Conservation (phyloP, 2,888 invertebrate genomes). For the Flabesymbios commensalis region DNA sequence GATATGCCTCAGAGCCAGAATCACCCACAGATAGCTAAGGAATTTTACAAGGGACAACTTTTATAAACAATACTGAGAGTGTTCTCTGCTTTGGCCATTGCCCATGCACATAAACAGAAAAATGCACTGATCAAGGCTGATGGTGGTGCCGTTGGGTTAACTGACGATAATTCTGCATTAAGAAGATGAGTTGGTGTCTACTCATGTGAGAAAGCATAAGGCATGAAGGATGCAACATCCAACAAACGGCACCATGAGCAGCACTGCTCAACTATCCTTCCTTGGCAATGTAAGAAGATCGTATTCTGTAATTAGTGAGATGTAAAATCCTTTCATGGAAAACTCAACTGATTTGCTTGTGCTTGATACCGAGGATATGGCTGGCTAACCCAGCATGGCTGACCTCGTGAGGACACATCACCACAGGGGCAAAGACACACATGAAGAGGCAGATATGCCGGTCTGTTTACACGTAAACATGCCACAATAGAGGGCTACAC, state of each 20-base stretch:
- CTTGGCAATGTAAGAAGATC: conserved; percentile 23
- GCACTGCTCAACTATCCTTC: conserved; percentile 5
- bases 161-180: conserved; percentile 33
- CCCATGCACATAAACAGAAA: conserved; percentile 40
- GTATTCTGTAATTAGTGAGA: conserved; percentile 9
- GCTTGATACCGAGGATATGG: conserved; percentile 30
- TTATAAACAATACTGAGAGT: no score
- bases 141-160: conserved; percentile 36
- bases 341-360: conserved; percentile 24
- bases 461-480: conserved; percentile 21
- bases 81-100: conserved; percentile 36
- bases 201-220: conserved; percentile 21
- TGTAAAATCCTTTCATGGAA: conserved; percentile 31
- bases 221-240: conserved; percentile 3
- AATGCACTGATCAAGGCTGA: conserved; percentile 40
- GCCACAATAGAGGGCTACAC: conserved; percentile 13
- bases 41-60: conserved; percentile 36
- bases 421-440: conserved; percentile 20
- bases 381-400: conserved; percentile 23
- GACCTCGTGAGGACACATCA: conserved; percentile 23
- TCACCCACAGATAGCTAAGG: conserved; percentile 29
- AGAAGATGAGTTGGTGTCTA: conserved; percentile 40
- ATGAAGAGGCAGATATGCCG: conserved; percentile 34
- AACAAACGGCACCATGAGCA: conserved; percentile 10
- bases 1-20: conserved; percentile 30